Evolutionary conservation across 2,797 vertebrate genomes (phyloP).

Genomic region (Onychomys arenicola): DNA sequence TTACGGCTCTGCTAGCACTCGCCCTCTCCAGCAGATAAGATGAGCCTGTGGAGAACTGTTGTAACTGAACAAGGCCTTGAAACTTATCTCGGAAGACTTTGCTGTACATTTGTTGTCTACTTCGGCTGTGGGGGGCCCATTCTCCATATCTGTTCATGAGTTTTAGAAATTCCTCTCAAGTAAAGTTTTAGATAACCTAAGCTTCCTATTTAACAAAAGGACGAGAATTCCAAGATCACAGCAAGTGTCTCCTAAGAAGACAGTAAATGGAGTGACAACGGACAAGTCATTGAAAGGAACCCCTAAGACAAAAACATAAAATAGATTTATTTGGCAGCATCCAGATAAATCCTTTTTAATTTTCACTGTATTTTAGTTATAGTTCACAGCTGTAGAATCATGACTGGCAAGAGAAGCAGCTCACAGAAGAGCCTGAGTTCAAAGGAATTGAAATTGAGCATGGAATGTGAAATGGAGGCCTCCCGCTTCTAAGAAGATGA

Average conservation of each 20-base stretch:
- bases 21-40: not conserved
- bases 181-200: slow-evolving; percentile 35
- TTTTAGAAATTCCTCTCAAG: slow-evolving; percentile 62
- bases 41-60: not conserved
- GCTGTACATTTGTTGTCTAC: not conserved
- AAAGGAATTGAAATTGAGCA: slow-evolving; percentile 69
- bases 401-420: slow-evolving; percentile 55
- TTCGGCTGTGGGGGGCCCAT: not conserved
- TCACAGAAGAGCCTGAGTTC: slow-evolving; percentile 29
- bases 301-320: slow-evolving; percentile 55
- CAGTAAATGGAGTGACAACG: slow-evolving; percentile 63
- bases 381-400: slow-evolving; percentile 65
- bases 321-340: slow-evolving; percentile 8
- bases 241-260: slow-evolving; percentile 60
- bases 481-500: slow-evolving; percentile 40
- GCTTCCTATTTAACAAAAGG: slow-evolving; percentile 27
- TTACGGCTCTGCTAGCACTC: not conserved
- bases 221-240: slow-evolving; percentile 57
- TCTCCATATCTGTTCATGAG: not conserved
- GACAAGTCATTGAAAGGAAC: slow-evolving; percentile 58
- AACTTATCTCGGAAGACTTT: slow-evolving; percentile 55
- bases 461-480: slow-evolving; percentile 59
- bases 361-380: slow-evolving; percentile 74
- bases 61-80: not conserved
- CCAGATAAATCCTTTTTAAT: slow-evolving; percentile 76